These are phyloP conservation scores for Macropus fuliginosus DNA, from an alignment of 2,797 vertebrate species.

Conservation along the genomic window DNA sequence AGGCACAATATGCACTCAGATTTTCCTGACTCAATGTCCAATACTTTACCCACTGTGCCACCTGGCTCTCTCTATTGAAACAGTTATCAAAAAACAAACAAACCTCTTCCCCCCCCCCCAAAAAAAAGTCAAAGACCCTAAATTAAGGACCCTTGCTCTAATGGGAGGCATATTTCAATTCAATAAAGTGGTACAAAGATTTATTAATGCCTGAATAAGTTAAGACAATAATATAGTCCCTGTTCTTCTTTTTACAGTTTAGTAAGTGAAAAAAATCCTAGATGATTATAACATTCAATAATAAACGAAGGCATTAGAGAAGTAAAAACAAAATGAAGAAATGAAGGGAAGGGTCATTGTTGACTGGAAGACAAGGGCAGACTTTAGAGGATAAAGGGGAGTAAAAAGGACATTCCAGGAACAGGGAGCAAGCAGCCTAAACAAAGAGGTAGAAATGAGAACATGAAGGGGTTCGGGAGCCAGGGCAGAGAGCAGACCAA, in stretches of 20 bases:
- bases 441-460: not conserved
- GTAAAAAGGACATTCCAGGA: not conserved
- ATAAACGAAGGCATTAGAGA: not conserved
- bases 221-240: not conserved
- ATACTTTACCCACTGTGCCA: not conserved
- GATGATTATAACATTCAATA: not conserved
- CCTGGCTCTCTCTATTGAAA: not conserved
- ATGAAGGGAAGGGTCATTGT: not conserved
- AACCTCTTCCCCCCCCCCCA: not conserved
- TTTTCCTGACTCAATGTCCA: not conserved
- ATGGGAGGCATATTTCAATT: not conserved
- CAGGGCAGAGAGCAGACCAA: not conserved
- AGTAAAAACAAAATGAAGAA: not conserved
- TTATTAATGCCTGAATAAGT: not conserved
- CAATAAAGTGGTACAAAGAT: not conserved
- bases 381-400: not conserved
- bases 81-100: not conserved
- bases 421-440: not conserved
- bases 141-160: not conserved
- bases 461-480: not conserved
- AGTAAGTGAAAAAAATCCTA: not conserved
- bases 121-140: not conserved
- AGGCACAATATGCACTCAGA: not conserved
- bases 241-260: not conserved
- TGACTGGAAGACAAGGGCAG: not conserved